Base-by-base conservation (phyloP, 2,113 vertebrate genomes). In the Poeciliopsis prolifica region DNA sequence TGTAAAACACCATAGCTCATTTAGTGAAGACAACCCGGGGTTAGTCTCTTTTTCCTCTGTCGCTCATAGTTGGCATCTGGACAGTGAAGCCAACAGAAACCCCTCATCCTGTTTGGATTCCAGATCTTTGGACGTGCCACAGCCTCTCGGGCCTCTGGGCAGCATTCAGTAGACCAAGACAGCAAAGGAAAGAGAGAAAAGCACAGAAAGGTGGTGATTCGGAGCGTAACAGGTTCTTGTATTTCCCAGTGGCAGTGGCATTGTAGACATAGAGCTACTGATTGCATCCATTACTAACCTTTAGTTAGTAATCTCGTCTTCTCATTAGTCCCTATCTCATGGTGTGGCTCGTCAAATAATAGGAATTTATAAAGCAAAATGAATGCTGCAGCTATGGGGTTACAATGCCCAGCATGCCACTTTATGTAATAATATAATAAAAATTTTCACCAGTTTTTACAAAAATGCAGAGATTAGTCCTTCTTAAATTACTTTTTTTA, bases 71-170 rank as follows among this genome's bases (percentile, higher is more conserved):
- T 70, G 63, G 77, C 58, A 83, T 74, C 82, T 75, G 81, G 74
- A 86, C 71, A 74, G 35, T 75, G 77, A 28, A 82, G 75, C 75
- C 78, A 84, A 85, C 77, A 82, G 68, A 35, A 65, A 68, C 69
- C 80, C 88, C 88, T 90, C 78, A 88, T 91, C 80, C 87, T 84
- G 78, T 79, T 81, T 87, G 90, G 82, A 87, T 87, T 84, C 72
- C 48, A 76, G 42, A 44, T 80, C 78, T 74, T 44, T 75, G 22
- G 69, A 79, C 54, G n/a, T 26, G 69, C 61, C 64, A 66, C 35
- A 72, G 64, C 66, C 69, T 71, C 72, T 72, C 75, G 63, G 79
- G 84, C 68, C 72, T 78, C 78, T 48, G 79, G 69, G 61, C 26
- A 72, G 79, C 72, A 86, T 80, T 15, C 79, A 85, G 67, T 74